Conservation (phyloP, 2,888 invertebrate genomes). For the Cacoxenus indagator region DNA sequence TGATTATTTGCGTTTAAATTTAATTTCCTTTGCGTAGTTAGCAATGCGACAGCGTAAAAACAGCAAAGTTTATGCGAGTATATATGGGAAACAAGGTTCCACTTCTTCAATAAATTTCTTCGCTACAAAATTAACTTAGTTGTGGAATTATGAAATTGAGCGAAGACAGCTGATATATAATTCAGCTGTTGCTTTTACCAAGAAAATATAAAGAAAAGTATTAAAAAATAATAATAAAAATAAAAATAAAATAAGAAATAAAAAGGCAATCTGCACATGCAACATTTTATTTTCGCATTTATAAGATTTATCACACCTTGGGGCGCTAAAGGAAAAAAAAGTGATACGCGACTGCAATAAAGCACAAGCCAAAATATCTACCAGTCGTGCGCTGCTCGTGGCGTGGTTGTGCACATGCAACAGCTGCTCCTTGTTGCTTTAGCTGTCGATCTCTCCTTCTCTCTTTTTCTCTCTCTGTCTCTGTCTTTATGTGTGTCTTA, state of each 20-base stretch:
- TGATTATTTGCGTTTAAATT: slow-evolving; percentile 36
- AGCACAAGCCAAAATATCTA: slow-evolving; percentile 26
- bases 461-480: no score
- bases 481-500: no score
- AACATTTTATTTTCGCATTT: slow-evolving; percentile 52
- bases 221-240: slow-evolving; percentile 5
- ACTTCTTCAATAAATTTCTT: no score
- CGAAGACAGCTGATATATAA: no score
- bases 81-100: no score
- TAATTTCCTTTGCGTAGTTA: not conserved
- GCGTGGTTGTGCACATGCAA: no score
- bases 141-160: no score
- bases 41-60: not conserved
- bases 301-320: slow-evolving; percentile 53
- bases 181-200: slow-evolving; percentile 36
- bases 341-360: slow-evolving; percentile 37
- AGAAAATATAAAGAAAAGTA: not conserved
- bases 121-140: no score
- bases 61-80: not conserved
- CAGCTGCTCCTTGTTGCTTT: no score
- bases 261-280: not conserved
- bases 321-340: slow-evolving; percentile 38
- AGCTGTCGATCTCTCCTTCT: no score
- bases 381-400: no score
- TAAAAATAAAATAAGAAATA: no score